phyloP scores from a whole-genome alignment of 2,888 invertebrate genomes.

The Parnassius smintheus region DNA sequence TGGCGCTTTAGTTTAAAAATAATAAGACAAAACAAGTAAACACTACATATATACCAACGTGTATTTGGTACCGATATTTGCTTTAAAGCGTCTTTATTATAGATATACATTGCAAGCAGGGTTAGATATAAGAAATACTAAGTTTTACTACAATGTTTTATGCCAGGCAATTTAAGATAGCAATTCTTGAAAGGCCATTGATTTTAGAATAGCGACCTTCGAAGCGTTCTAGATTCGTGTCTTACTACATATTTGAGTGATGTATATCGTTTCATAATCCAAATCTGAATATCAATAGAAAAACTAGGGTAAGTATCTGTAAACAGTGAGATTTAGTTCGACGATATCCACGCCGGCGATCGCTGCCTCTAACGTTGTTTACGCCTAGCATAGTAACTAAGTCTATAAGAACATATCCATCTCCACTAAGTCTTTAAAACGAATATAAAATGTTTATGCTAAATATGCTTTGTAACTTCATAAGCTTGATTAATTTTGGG shows the following conservation, averaged over 20 bases:
- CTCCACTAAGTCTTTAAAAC: no score
- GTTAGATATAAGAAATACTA: no score
- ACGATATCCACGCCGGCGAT: constrained; percentile 32
- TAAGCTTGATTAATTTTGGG: no score
- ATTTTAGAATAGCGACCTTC: constrained; percentile 7
- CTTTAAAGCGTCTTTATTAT: no score
- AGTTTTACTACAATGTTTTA: constrained; percentile 1
- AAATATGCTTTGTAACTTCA: no score
- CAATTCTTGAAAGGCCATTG: constrained; percentile 2
- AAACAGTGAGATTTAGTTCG: constrained; percentile 12
- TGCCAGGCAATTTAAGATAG: neutral
- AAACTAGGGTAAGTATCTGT: constrained; percentile 25
- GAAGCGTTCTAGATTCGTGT: constrained; percentile 2
- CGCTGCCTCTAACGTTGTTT: constrained; percentile 46
- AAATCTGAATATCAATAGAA: constrained; percentile 17
- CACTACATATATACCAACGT: no score
- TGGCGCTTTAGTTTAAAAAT: neutral
- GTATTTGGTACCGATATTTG: no score
- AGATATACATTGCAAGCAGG: no score
- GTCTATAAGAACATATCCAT: neutral
- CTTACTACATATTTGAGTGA: constrained; percentile 8
- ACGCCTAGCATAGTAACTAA: constrained; percentile 35
- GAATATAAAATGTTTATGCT: no score
- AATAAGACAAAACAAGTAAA: neutral
- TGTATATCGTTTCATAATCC: constrained; percentile 7